phyloP scores from a whole-genome alignment of 2,888 invertebrate species.

The Drosophila seclusa region DNA sequence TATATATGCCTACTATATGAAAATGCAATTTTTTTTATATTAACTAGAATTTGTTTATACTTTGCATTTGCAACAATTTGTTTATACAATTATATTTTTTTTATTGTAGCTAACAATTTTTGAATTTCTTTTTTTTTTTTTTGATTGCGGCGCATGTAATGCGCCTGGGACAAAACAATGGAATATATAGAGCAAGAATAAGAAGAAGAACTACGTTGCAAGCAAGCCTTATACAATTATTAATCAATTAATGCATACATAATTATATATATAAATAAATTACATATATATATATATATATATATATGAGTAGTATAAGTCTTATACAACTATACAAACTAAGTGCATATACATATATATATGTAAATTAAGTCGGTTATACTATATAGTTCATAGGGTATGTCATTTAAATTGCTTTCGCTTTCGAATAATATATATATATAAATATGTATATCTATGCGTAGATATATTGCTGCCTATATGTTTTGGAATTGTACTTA shows the following conservation, averaged over 20 bases:
- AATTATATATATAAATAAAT: conserved; percentile 14
- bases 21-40: conserved; percentile 22
- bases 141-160: conserved; percentile 64
- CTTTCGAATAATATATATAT: conserved; percentile 25
- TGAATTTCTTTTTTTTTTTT: conserved; percentile 28
- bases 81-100: conserved; percentile 25
- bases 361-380: conserved; percentile 2
- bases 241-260: conserved; percentile 54
- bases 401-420: conserved; percentile 59
- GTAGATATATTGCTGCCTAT: conserved; percentile 39
- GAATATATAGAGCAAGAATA: conserved; percentile 1
- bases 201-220: conserved; percentile 57
- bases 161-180: conserved; percentile 44
- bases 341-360: conserved; percentile 22
- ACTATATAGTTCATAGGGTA: conserved; percentile 37
- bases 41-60: conserved; percentile 31
- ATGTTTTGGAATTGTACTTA: conserved; percentile 58
- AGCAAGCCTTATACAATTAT: conserved; percentile 68
- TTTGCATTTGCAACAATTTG: conserved; percentile 34
- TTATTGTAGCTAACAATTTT: conserved; percentile 27
- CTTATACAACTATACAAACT: conserved; percentile 34
- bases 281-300: conserved; percentile 3
- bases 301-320: conserved; percentile 24
- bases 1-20: conserved; percentile 9
- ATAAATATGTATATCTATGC: neutral